Conservation (phyloP, 2,113 vertebrate species). For the Chaetodon auriga region DNA sequence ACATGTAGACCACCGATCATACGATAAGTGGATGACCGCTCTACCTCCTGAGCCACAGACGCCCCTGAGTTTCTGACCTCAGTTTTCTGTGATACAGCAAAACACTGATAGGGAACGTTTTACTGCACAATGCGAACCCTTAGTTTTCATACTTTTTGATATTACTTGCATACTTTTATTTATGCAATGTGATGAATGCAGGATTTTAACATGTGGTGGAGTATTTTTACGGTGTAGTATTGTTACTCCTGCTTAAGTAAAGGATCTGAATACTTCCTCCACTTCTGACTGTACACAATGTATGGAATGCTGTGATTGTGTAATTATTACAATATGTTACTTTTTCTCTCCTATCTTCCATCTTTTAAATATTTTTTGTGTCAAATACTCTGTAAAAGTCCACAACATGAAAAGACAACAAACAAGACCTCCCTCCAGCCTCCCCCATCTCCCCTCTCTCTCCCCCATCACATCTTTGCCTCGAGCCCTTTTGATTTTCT, state of each 20-base stretch:
- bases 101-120: not conserved
- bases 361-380: not conserved
- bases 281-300: not conserved
- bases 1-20: no score
- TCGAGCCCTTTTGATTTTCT: conserved; percentile 76
- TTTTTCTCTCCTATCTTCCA: not conserved
- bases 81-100: not conserved
- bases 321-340: not conserved
- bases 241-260: not conserved
- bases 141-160: not conserved
- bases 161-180: not conserved
- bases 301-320: not conserved
- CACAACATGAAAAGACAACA: conserved; percentile 27
- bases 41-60: no score
- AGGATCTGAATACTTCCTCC: not conserved
- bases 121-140: not conserved
- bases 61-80: no score
- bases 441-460: conserved; percentile 56
- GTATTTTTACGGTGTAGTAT: not conserved
- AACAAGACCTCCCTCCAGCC: conserved; percentile 52
- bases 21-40: no score
- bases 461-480: conserved; percentile 75
- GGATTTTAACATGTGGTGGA: not conserved
- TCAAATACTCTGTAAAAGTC: conserved; percentile 12
- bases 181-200: not conserved